Base-by-base conservation (phyloP, 2,797 vertebrate species). In the Pseudochirops cupreus region DNA sequence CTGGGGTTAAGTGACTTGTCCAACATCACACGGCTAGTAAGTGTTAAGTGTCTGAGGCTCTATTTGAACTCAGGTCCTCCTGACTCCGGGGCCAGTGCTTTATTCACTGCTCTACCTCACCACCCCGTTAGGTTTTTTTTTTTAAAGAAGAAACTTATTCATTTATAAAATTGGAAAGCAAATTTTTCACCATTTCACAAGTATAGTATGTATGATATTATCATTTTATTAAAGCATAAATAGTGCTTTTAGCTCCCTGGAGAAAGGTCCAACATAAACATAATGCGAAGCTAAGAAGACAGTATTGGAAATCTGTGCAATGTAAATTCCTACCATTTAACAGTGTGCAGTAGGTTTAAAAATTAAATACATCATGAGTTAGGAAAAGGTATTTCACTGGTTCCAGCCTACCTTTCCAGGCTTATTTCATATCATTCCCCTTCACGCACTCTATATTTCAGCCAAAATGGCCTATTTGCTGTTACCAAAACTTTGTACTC, bases 281-380 rank as follows among this genome's bases (percentile, higher is more conserved):
- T 26, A 91, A 91, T n/a, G 26, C 46, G 21, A 74, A 74, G 10
- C n/a, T 74, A 12, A 58, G 53, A 96, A 95, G 93, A 93, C 87
- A n/a, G 50, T 67, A 0, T 54, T 92, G 74, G 56, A 53, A 93
- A 52, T 26, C n/a, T 46, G n/a, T 82, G 2, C 1, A 93, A 10
- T 33, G 90, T 90, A 82, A 94, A 92, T 62, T 57, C 53, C 58
- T 93, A 92, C 90, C 6, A 46, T 28, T 91, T 92, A 59, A 5
- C 18, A 93, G 31, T 59, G 50, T 46, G 91, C 55, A 67, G 18
- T 56, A 94, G 56, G 54, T 91, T 97, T 91, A 58, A 56, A 96
- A 82, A 94, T 56, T 53, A 94, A 54, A 39, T n/a, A 54, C 26
- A 57, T 24, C 1, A 94, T 92, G 92, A 91, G 54, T 92, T 74